These are phyloP conservation scores for Ursus arctos DNA, from an alignment of 2,113 vertebrate genomes.

Conservation along the genomic window DNA sequence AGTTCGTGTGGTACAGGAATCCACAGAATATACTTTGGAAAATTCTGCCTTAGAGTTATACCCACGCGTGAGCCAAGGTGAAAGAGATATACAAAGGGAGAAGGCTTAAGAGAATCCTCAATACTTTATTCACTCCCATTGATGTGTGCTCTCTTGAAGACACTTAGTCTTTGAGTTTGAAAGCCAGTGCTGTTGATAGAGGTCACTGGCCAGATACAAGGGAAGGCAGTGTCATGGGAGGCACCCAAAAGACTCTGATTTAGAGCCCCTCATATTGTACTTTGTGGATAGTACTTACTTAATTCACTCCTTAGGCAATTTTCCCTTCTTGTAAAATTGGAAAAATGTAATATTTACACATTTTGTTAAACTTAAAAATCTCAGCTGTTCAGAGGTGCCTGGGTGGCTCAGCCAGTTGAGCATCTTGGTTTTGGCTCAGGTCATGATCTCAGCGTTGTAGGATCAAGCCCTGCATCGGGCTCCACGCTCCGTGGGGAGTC, in stretches of 20 bases:
- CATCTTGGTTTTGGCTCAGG: neutral
- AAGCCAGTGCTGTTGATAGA: neutral
- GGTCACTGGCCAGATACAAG: neutral
- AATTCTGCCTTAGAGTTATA: neutral
- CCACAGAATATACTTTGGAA: neutral
- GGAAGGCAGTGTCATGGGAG: no score
- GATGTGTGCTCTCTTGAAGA: neutral
- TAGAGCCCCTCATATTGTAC: neutral
- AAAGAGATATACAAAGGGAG: neutral
- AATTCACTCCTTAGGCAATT: neutral
- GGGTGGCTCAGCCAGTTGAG: neutral
- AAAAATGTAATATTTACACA: neutral
- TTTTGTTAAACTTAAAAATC: slow-evolving; percentile 34
- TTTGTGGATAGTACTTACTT: neutral
- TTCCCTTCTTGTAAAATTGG: neutral
- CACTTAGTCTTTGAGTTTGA: neutral
- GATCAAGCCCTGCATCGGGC: neutral
- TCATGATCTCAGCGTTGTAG: neutral
- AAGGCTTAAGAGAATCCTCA: neutral
- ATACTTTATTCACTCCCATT: neutral
- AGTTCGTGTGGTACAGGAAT: neutral
- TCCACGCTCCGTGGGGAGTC: neutral
- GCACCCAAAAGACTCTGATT: neutral
- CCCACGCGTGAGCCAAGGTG: neutral
- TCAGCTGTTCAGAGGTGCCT: neutral